A percentile compares a stretch with the other conserved stretches of the same genome.
phyloP scores from a whole-genome alignment of 2,888 invertebrate genomes.

The Tridacna crocea region DNA sequence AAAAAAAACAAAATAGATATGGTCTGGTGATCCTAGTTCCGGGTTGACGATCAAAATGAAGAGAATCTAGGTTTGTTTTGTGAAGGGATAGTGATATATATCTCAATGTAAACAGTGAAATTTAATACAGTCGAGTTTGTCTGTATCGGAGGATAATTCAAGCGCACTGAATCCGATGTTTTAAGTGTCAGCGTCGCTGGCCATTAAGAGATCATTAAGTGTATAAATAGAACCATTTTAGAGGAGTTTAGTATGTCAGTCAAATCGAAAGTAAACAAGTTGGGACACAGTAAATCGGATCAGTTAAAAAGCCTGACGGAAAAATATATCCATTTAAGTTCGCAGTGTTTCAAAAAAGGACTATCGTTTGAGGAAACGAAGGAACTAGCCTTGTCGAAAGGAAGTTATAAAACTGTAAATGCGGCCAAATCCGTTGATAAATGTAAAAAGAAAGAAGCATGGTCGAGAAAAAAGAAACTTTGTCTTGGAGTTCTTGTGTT shows the following conservation, averaged over 20 bases:
- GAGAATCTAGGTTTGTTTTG: neutral
- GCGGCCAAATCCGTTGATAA: slow-evolving; percentile 7
- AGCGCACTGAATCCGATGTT: neutral
- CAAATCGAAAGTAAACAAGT: slow-evolving; percentile 26
- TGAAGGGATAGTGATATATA: neutral
- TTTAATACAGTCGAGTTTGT: neutral
- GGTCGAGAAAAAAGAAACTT: neutral
- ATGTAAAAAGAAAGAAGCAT: neutral
- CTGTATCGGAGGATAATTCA: neutral
- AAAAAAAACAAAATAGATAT: neutral
- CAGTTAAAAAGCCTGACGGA: slow-evolving; percentile 6
- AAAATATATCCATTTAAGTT: neutral
- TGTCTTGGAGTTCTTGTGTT: neutral
- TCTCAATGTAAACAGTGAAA: neutral
- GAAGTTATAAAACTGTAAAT: neutral
- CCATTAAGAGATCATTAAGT: neutral
- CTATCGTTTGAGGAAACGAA: slow-evolving; percentile 17
- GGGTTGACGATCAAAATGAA: slow-evolving; percentile 11
- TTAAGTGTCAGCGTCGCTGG: neutral
- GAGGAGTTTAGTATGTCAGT: neutral
- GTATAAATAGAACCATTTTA: neutral
- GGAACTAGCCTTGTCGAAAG: neutral
- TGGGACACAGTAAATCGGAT: slow-evolving; percentile 1
- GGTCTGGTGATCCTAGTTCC: slow-evolving; percentile 9
- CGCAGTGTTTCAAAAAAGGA: slow-evolving; percentile 10